Evolutionary conservation across 2,888 invertebrate genomes (phyloP).

Genomic region (Exocentrus adspersus): DNA sequence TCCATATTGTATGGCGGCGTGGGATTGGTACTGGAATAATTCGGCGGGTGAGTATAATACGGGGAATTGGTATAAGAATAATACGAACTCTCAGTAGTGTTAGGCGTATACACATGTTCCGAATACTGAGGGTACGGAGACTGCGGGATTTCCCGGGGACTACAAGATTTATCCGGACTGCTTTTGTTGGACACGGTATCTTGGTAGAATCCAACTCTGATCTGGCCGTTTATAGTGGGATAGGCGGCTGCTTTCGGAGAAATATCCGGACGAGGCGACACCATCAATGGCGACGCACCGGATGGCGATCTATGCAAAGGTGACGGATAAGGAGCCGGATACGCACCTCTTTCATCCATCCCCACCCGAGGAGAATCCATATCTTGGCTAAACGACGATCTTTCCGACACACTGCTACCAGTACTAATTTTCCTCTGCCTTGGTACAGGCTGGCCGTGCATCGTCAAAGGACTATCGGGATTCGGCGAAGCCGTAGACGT

Average conservation of each 20-base stretch:
- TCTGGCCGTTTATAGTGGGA: slow-evolving; percentile 81
- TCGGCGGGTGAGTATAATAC: slow-evolving; percentile 58
- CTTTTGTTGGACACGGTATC: slow-evolving; percentile 86
- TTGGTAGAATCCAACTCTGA: slow-evolving; percentile 89
- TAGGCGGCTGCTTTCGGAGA: slow-evolving; percentile 73
- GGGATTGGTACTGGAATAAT: slow-evolving; percentile 64
- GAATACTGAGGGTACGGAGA: slow-evolving; percentile 69
- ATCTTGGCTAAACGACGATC: slow-evolving; percentile 82
- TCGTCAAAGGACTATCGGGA: slow-evolving; percentile 61
- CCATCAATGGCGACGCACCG: slow-evolving; percentile 71
- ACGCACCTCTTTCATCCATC: slow-evolving; percentile 70
- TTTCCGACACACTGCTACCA: slow-evolving; percentile 81
- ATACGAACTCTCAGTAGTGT: slow-evolving; percentile 61
- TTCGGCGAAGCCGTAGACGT: slow-evolving; percentile 56
- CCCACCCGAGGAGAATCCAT: slow-evolving; percentile 77
- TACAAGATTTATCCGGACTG: slow-evolving; percentile 85
- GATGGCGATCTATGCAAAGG: slow-evolving; percentile 78
- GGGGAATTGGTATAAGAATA: slow-evolving; percentile 58
- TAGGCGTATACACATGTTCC: slow-evolving; percentile 69
- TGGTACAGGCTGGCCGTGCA: slow-evolving; percentile 57
- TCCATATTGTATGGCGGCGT: slow-evolving; percentile 62
- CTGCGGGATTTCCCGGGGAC: slow-evolving; percentile 79
- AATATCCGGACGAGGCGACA: slow-evolving; percentile 79
- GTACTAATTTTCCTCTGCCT: slow-evolving; percentile 79
- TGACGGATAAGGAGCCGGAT: slow-evolving; percentile 78